These are phyloP conservation scores for Clinocottus analis DNA, from an alignment of 2,113 vertebrate species.

Conservation along the genomic window DNA sequence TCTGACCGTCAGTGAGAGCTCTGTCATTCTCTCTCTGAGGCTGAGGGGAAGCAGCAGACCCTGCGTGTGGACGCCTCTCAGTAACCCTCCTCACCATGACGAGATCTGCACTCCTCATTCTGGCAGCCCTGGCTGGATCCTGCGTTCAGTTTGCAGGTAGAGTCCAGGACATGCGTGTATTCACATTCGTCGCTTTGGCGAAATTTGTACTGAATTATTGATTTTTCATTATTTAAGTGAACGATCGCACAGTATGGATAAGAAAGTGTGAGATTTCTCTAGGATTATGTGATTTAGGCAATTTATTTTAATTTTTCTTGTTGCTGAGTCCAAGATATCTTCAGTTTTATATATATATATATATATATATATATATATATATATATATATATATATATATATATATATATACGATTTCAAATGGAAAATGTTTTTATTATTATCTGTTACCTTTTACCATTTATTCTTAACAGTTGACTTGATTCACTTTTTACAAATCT, in stretches of 20 bases:
- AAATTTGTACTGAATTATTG: background rate
- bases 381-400: too few species aligned
- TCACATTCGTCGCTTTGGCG: background rate
- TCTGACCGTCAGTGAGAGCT: slow-evolving; percentile 17
- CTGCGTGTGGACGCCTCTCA: slow-evolving; percentile 31
- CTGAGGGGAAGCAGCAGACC: slow-evolving; percentile 13
- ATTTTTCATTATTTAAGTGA: background rate
- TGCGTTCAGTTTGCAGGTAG: slow-evolving; percentile 56
- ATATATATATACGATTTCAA: too few species aligned
- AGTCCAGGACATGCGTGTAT: background rate
- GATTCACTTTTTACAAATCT: background rate
- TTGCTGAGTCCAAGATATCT: too few species aligned
- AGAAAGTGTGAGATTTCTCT: background rate
- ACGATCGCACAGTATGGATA: background rate
- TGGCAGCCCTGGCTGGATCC: slow-evolving; percentile 42
- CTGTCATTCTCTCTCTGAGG: slow-evolving; percentile 34
- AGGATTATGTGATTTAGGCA: background rate
- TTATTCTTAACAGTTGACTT: background rate
- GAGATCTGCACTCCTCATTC: slow-evolving; percentile 38
- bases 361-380: too few species aligned
- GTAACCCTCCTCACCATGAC: slow-evolving; percentile 59
- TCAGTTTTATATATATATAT: too few species aligned
- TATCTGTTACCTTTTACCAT: background rate
- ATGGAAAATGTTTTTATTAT: background rate
- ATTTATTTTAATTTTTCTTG: background rate